These are phyloP conservation scores for Gallinago undulata DNA, from an alignment of 2,113 vertebrate species.

Conservation along the genomic window DNA sequence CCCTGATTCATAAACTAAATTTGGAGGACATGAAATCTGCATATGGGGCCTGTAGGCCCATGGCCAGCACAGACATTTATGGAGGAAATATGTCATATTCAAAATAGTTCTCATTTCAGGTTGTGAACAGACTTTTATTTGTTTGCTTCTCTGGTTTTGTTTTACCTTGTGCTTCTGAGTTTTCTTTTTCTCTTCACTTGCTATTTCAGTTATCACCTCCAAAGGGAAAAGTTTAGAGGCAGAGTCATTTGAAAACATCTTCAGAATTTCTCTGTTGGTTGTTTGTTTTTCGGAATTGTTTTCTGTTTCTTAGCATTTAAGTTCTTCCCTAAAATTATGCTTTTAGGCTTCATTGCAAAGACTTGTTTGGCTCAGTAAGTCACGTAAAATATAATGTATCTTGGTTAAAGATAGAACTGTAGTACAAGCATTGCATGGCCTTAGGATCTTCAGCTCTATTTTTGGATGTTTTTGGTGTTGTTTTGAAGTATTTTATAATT, in stretches of 20 bases:
- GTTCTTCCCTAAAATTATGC: background rate
- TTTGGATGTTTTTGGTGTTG: fast-evolving
- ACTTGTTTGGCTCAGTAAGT: background rate
- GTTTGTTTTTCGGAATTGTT: background rate
- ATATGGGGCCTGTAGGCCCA: constrained; percentile 53
- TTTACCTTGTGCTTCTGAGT: background rate
- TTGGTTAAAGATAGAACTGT: background rate
- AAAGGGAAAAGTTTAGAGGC: background rate
- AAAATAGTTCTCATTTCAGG: constrained; percentile 24
- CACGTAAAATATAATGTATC: background rate
- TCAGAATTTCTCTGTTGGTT: background rate
- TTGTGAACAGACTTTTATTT: constrained; percentile 20
- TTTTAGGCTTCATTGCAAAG: background rate
- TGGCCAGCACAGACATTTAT: constrained; percentile 40
- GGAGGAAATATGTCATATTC: constrained; percentile 22
- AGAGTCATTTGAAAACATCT: background rate
- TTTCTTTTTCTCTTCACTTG: background rate
- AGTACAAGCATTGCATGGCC: background rate
- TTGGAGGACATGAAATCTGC: constrained; percentile 60
- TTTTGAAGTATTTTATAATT: background rate
- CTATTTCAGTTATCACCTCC: background rate
- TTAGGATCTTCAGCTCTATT: background rate
- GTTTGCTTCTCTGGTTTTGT: background rate
- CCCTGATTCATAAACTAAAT: constrained; percentile 74
- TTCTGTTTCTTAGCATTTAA: background rate